Base-by-base conservation (phyloP, 2,113 vertebrate species). In the Oreochromis tanganicae region DNA sequence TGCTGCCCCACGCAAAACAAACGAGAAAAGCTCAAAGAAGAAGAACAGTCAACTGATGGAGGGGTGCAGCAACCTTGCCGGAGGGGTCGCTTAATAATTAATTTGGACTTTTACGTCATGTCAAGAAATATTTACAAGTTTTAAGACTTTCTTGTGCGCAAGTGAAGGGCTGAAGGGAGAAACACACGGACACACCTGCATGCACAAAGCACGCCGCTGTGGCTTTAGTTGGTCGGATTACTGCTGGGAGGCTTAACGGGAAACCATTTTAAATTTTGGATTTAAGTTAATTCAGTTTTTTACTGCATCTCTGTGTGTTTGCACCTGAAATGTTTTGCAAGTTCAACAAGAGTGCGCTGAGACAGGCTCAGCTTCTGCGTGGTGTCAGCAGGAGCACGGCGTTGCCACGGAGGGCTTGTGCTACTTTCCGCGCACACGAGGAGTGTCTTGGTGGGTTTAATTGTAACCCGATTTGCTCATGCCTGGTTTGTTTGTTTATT, bases 381-480 rank as follows among this genome's bases (percentile, higher is more conserved):
- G 73, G 29, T 19, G 13, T 32, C 16, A 41, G 57, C 17, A 46
- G 55, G 32, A 46, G 50, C 55, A 2, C 56, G 1, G 50, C 12
- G 29, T 12, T 9, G 13, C 19, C 71, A 5, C 48, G 85, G 86
- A 84, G 50, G 4, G 21, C 81, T 1, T 24, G 91, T 2, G 87
- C 89, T 3, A 56, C 84, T n/a, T 85, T 88, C 1, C 84, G 48
- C 17, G 56, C 90, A 4, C 73, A 66, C 1, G 85, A 94, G 0
- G 86, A 95, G 61, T 93, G 87, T 54, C 85, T 97, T 2, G 96
- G 96, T 97, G 88, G 89, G 95, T 95, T 46, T 12, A n/a, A 1
- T 17, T 8, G 9, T 6, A n/a, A 50, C 43, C 1, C 27, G 46
- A 43, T 27, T 78, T 78, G 71, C 43, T 9, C 71, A 19, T 48